Percentiles rank a stretch among this genome's conserved stretches.
phyloP scores from a whole-genome alignment of 2,797 vertebrate genomes.

The Chelon auratus region DNA sequence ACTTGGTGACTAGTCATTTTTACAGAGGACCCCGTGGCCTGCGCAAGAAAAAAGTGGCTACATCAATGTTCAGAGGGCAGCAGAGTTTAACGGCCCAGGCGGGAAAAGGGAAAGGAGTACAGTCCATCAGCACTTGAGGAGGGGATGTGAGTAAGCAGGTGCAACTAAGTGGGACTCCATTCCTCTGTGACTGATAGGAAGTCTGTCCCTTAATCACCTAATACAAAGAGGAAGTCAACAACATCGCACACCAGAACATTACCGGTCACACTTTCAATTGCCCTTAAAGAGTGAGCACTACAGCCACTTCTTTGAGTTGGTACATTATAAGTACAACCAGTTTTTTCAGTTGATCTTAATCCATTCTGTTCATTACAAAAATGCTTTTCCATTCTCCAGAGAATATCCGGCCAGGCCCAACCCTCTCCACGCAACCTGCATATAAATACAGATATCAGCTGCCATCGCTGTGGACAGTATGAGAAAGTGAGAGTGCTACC shows the following conservation, averaged over 20 bases:
- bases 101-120: slow-evolving; percentile 14
- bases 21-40: slow-evolving; percentile 54
- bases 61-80: slow-evolving; percentile 55
- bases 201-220: slow-evolving; percentile 48
- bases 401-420: neutral
- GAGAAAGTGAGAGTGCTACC: neutral
- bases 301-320: slow-evolving; percentile 18
- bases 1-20: slow-evolving; percentile 65
- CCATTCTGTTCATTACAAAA: slow-evolving; percentile 6
- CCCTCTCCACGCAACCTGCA: neutral
- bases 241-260: slow-evolving; percentile 32
- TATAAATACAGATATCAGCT: neutral
- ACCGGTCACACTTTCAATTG: neutral
- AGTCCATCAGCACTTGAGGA: slow-evolving; percentile 49
- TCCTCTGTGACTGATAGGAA: slow-evolving; percentile 51
- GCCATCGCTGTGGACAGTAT: neutral
- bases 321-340: neutral
- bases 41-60: slow-evolving; percentile 37
- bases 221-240: slow-evolving; percentile 49
- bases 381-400: slow-evolving; percentile 1
- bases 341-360: neutral
- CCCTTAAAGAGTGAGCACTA: neutral
- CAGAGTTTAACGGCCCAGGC: slow-evolving; percentile 48
- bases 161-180: slow-evolving; percentile 39
- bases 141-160: slow-evolving; percentile 49